phyloP scores from a whole-genome alignment of 2,797 vertebrate genomes.

The Falco rusticolus region DNA sequence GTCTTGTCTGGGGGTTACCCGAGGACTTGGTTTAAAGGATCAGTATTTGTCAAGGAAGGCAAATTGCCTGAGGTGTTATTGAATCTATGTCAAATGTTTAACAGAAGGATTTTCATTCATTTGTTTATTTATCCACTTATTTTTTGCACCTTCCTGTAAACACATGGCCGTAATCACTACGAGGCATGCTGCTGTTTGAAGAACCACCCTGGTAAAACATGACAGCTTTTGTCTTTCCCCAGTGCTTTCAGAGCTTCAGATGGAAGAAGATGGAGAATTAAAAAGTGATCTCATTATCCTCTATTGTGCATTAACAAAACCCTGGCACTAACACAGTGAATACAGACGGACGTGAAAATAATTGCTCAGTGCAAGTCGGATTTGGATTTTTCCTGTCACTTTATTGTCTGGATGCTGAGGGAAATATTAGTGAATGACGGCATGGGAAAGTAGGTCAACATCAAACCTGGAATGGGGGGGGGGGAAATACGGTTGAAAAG shows the following conservation, averaged over 20 bases:
- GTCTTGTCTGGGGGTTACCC: not conserved
- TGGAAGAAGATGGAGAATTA: constrained; percentile 39
- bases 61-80: not conserved
- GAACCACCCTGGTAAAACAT: not conserved
- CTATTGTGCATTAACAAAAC: constrained; percentile 58
- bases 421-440: constrained; percentile 43
- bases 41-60: not conserved
- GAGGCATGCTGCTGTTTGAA: not conserved
- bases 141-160: not conserved
- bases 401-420: constrained; percentile 43
- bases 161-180: not conserved
- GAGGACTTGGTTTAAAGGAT: not conserved
- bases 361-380: constrained; percentile 35
- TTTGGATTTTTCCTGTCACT: constrained; percentile 52
- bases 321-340: constrained; percentile 19
- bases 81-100: not conserved
- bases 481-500: not conserved
- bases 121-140: not conserved
- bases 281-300: constrained; percentile 59
- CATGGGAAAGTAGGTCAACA: constrained; percentile 60
- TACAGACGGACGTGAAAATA: constrained; percentile 47
- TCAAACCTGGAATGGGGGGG: constrained; percentile 24
- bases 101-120: not conserved
- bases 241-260: constrained; percentile 48
- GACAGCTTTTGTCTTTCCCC: constrained; percentile 27